Conservation (phyloP, 2,113 vertebrate species). For the Sakesphorus luctuosus region DNA sequence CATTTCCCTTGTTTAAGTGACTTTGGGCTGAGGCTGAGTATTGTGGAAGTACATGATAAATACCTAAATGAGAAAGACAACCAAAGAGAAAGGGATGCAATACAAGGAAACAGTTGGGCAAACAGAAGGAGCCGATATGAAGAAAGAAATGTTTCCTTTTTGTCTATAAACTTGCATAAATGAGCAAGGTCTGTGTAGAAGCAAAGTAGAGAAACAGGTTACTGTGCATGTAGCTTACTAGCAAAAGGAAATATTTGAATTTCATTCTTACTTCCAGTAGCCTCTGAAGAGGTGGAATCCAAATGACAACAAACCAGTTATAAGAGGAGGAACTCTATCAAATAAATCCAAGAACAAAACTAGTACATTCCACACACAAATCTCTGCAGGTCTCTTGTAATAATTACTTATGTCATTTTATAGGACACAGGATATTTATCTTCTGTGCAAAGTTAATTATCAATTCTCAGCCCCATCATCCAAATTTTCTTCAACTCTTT, state of each 20-base stretch:
- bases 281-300: conserved; percentile 9
- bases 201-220: neutral
- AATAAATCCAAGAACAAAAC: conserved; percentile 19
- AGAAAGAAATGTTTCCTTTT: conserved; percentile 13
- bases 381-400: neutral
- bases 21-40: neutral
- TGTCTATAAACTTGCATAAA: conserved; percentile 12
- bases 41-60: neutral
- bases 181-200: neutral
- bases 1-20: neutral
- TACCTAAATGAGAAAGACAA: neutral
- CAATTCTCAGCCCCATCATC: neutral
- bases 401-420: neutral
- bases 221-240: neutral
- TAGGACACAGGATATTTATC: neutral
- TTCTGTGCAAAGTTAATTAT: neutral
- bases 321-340: neutral
- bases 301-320: conserved; percentile 23
- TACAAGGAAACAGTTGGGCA: conserved; percentile 1
- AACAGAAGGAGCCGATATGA: conserved; percentile 18
- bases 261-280: conserved; percentile 27
- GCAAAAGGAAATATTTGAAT: neutral
- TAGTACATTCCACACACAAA: neutral
- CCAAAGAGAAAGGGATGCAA: conserved; percentile 15
- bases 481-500: neutral